Evolutionary conservation across 2,888 invertebrate species (phyloP).

Genomic region (Ashinkailepas kermadecensis): DNA sequence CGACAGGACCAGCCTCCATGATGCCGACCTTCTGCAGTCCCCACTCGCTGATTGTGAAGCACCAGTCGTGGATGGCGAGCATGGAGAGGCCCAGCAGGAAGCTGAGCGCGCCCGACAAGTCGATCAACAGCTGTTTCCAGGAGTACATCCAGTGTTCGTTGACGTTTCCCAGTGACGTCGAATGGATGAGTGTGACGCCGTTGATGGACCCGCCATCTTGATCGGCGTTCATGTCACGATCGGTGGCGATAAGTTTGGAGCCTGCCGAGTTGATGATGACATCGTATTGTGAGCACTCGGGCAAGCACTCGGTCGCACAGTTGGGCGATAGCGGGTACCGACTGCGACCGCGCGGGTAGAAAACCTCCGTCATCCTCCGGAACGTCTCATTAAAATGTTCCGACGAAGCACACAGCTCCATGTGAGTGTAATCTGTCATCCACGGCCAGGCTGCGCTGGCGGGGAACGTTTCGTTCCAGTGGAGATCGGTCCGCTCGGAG

Average conservation of each 20-base stretch:
- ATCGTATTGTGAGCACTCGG: not conserved
- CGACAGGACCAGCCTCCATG: no score
- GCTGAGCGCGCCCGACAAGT: not conserved
- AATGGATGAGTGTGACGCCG: not conserved
- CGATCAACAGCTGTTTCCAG: not conserved
- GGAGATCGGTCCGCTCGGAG: not conserved
- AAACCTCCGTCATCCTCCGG: not conserved
- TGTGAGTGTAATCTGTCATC: not conserved
- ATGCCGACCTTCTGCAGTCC: not conserved
- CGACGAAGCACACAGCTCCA: not conserved
- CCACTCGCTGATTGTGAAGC: not conserved
- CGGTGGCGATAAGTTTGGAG: not conserved
- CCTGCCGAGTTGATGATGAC: not conserved
- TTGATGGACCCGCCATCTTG: not conserved
- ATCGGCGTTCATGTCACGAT: not conserved
- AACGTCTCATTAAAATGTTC: not conserved
- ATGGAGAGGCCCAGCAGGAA: not conserved
- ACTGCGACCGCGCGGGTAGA: not conserved
- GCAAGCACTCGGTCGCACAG: not conserved
- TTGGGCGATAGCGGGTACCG: not conserved
- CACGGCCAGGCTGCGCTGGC: not conserved
- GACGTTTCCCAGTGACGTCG: not conserved
- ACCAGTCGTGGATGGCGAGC: slow-evolving; percentile 7
- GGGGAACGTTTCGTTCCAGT: not conserved
- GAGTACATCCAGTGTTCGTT: not conserved